These are phyloP conservation scores for Oscheius myriophilus DNA, from an alignment of 2,888 invertebrate genomes.

Conservation along the genomic window DNA sequence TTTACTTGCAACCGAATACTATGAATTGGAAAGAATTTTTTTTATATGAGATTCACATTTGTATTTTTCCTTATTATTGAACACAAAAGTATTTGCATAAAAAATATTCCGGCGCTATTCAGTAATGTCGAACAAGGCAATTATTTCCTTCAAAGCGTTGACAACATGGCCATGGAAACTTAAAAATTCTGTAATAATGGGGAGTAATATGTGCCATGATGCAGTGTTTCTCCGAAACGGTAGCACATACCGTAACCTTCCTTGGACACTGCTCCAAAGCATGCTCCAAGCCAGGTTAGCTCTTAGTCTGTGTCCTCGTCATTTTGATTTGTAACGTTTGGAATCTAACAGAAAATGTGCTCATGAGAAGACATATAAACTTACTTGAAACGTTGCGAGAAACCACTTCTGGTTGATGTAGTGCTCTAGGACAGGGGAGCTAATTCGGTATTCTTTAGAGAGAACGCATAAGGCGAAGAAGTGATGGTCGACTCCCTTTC, in stretches of 20 bases:
- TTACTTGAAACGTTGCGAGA: conserved; percentile 80
- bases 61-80: too few species aligned
- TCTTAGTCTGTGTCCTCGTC: conserved; percentile 53
- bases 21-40: too few species aligned
- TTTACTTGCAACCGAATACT: too few species aligned
- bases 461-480: conserved; percentile 96
- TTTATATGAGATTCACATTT: too few species aligned
- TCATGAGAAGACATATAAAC: neutral
- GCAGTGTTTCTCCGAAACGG: conserved; percentile 55
- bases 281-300: conserved; percentile 56
- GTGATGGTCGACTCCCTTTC: conserved; percentile 91
- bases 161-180: conserved; percentile 46
- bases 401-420: conserved; percentile 97
- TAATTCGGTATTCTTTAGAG: conserved; percentile 74
- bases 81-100: too few species aligned
- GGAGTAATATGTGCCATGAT: conserved; percentile 56
- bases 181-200: conserved; percentile 53
- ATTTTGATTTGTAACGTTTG: conserved; percentile 56
- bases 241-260: conserved; percentile 64
- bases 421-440: conserved; percentile 76
- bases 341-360: conserved; percentile 36
- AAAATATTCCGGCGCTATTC: too few species aligned
- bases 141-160: conserved; percentile 50
- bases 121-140: conserved; percentile 48
- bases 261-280: conserved; percentile 60